Evolutionary conservation across 1,140 invertebrate species (phyloP).

Genomic region (Himalopsyche phryganea): DNA sequence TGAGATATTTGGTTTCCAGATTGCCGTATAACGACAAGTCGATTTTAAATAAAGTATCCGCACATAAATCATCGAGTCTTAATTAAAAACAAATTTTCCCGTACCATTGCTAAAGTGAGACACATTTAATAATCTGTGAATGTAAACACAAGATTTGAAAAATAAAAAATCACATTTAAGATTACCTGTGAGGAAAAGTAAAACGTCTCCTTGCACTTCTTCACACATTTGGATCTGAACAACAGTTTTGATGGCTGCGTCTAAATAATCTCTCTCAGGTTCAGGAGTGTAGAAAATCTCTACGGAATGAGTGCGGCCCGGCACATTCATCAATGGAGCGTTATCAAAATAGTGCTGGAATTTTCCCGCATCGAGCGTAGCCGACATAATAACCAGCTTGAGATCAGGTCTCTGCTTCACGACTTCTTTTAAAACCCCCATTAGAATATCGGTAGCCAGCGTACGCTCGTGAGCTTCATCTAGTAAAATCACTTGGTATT

Average conservation of each 20-base stretch:
- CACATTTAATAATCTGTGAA: too few relatives aligned
- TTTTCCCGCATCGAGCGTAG: constrained; percentile 99
- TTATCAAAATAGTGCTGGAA: constrained; percentile 99
- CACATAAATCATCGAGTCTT: too few relatives aligned
- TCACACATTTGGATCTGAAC: constrained; percentile 99
- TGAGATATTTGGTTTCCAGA: too few relatives aligned
- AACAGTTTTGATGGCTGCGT: constrained; percentile 97
- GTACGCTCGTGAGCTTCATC: constrained; percentile 99
- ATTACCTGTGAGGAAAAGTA: constrained; percentile 89
- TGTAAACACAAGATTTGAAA: too few relatives aligned
- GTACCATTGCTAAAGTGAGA: too few relatives aligned
- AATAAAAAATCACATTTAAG: too few relatives aligned
- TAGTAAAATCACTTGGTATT: constrained; percentile 93
- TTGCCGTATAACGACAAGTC: too few relatives aligned
- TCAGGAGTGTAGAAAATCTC: constrained; percentile 99
- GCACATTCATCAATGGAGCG: constrained; percentile 97
- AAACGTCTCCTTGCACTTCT: constrained; percentile 88
- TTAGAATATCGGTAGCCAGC: constrained; percentile 96
- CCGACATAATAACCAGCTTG: constrained; percentile 99
- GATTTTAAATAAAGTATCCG: too few relatives aligned
- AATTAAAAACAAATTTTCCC: too few relatives aligned
- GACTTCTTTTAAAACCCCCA: constrained; percentile 98
- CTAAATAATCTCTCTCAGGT: constrained; percentile 96
- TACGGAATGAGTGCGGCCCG: constrained; percentile 79
- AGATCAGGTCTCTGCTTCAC: constrained; percentile 90